Percentiles rank a stretch among this genome's conserved stretches.
Evolutionary conservation across 2,797 vertebrate genomes (phyloP).

Genomic region (Premnoplex brunnescens): DNA sequence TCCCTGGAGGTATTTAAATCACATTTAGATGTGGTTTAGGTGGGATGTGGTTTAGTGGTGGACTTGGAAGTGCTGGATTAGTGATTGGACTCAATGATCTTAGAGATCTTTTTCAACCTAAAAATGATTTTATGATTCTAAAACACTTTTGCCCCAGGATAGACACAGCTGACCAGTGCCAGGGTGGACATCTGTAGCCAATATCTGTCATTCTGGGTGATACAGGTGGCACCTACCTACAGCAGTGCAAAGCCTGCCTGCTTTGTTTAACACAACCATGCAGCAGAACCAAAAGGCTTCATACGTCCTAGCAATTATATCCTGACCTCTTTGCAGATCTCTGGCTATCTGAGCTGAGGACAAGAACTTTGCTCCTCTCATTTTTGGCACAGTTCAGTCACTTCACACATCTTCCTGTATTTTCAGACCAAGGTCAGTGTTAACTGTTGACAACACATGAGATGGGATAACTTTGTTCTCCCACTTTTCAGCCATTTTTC

Average conservation of each 20-base stretch:
- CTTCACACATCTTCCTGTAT: not conserved
- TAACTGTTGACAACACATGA: fast-evolving
- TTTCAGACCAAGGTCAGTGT: not conserved
- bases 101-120: not conserved
- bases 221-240: not conserved
- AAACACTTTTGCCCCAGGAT: not conserved
- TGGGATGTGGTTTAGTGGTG: not conserved
- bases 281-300: not conserved
- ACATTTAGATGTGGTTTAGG: not conserved
- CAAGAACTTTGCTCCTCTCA: not conserved
- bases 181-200: not conserved
- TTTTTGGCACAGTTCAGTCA: not conserved
- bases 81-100: not conserved
- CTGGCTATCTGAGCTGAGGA: not conserved
- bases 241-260: not conserved
- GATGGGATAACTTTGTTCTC: not conserved
- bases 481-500: not conserved
- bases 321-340: not conserved
- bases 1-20: not conserved
- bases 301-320: not conserved
- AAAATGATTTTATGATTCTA: not conserved
- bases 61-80: not conserved
- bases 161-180: not conserved
- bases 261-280: not conserved
- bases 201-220: not conserved